These are phyloP conservation scores for Drosophila sp. DNA, from an alignment of 1,140 invertebrate genomes.

Conservation along the genomic window DNA sequence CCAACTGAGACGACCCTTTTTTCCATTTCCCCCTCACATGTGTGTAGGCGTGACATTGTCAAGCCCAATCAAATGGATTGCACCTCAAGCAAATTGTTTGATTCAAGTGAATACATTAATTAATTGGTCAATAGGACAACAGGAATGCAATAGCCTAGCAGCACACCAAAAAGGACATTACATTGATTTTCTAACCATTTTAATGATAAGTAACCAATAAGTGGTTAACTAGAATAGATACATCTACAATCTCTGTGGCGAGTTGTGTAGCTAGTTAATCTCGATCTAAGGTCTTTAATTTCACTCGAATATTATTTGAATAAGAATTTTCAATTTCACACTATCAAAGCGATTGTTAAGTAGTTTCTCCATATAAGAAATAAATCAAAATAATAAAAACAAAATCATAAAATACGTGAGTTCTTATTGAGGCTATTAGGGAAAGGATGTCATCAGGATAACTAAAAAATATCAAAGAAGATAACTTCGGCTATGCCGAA, in stretches of 20 bases:
- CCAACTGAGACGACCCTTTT: slow-evolving; percentile 38
- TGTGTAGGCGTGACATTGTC: slow-evolving; percentile 48
- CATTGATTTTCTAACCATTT: slow-evolving; percentile 42
- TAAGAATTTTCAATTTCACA: no score
- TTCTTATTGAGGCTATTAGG: no score
- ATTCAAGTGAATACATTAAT: slow-evolving; percentile 27
- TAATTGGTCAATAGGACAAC: slow-evolving; percentile 53
- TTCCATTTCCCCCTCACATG: neutral
- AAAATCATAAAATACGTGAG: no score
- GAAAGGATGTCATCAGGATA: no score
- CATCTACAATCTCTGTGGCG: neutral
- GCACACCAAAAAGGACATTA: slow-evolving; percentile 14
- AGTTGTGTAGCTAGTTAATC: neutral
- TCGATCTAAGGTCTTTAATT: neutral
- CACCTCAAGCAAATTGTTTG: slow-evolving; percentile 51
- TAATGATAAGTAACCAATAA: neutral
- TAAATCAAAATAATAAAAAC: no score
- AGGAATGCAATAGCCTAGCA: slow-evolving; percentile 27
- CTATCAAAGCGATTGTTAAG: no score
- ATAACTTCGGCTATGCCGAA: no score
- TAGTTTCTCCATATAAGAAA: no score
- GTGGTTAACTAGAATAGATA: neutral
- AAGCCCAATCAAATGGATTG: slow-evolving; percentile 61
- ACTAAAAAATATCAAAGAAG: no score
- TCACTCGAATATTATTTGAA: neutral